A percentile compares a stretch with the other conserved stretches of the same genome.
Conservation (phyloP, 2,888 invertebrate species). For the Galeopsomyia nigrocyanea region DNA sequence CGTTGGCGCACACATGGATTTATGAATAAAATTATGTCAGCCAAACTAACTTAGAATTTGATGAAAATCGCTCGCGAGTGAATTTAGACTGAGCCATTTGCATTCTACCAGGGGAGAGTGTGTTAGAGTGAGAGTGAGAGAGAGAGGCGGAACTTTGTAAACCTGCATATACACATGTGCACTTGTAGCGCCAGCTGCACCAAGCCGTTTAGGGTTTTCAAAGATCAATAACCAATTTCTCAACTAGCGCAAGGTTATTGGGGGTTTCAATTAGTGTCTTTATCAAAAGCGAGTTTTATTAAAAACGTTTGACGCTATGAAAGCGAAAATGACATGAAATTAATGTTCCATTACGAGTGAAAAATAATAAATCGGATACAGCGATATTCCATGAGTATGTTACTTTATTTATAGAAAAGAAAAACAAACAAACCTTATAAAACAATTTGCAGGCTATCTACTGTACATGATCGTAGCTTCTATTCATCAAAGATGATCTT, state of each 20-base stretch:
- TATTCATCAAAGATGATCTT: conserved; percentile 45
- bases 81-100: conserved; percentile 17
- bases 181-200: not conserved
- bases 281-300: too few relatives aligned
- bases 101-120: not conserved
- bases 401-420: conserved; percentile 55
- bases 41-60: conserved; percentile 14
- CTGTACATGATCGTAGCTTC: conserved; percentile 54
- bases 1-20: not conserved
- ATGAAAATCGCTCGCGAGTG: conserved; percentile 22
- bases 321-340: not conserved
- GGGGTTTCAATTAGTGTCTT: conserved; percentile 1
- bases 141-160: too few relatives aligned
- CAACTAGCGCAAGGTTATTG: conserved; percentile 13
- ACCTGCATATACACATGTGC: not conserved
- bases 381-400: conserved; percentile 16
- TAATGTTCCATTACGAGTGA: not conserved
- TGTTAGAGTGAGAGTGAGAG: too few relatives aligned
- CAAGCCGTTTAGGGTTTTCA: conserved; percentile 5
- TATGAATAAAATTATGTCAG: conserved; percentile 17
- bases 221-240: conserved; percentile 38
- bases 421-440: conserved; percentile 62
- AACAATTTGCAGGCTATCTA: conserved; percentile 59
- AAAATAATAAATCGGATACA: not conserved
- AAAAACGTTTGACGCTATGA: not conserved